Conservation (phyloP, 37 sponge, comb jelly and placozoan genomes). For the Amphimedon queenslandica region DNA sequence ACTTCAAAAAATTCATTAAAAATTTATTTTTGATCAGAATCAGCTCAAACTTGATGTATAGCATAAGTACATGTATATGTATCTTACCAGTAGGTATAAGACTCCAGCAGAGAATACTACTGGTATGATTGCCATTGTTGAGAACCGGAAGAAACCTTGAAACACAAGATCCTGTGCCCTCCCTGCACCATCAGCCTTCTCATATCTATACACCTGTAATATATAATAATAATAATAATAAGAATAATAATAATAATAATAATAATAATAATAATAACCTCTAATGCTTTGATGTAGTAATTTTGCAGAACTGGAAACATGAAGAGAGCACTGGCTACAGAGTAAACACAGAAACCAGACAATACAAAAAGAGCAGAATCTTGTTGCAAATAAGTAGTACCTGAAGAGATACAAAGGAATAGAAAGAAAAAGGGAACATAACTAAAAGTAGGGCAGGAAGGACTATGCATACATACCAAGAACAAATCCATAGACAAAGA, state of each 20-base stretch:
- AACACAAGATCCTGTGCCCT: conserved; percentile 61
- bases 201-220: conserved; percentile 45
- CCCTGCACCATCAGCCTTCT: conserved; percentile 75
- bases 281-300: conserved; percentile 61
- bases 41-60: background rate
- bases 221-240: too few relatives aligned
- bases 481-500: conserved; percentile 38
- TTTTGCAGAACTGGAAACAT: conserved; percentile 82
- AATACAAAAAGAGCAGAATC: conserved; percentile 48
- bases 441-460: background rate
- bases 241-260: too few relatives aligned
- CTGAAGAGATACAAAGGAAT: too few relatives aligned
- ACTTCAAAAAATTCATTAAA: too few relatives aligned
- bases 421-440: too few relatives aligned
- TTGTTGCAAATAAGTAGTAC: conserved; percentile 72
- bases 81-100: conserved; percentile 66
- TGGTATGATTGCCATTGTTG: conserved; percentile 45
- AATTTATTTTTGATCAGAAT: too few relatives aligned
- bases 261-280: conserved; percentile 14
- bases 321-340: conserved; percentile 90
- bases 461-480: too few relatives aligned
- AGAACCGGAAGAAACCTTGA: conserved; percentile 72
- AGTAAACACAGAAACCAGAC: conserved; percentile 90
- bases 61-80: too few relatives aligned
- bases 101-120: conserved; percentile 59